phyloP scores from a whole-genome alignment of 2,888 invertebrate genomes.

The Ethmia dodecea region DNA sequence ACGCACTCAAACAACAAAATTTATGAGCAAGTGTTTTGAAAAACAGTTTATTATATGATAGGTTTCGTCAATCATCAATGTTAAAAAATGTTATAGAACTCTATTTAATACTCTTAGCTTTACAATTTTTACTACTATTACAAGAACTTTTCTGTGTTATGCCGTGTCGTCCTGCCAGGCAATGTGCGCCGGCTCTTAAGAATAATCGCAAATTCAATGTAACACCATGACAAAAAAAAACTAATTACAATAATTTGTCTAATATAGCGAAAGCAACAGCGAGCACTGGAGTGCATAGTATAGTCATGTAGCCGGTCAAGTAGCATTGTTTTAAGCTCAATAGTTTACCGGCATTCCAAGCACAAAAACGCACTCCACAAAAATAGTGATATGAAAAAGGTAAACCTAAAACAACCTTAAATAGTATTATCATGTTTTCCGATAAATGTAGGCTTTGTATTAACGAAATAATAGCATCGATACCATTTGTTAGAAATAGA shows the following conservation, averaged over 20 bases:
- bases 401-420: constrained; percentile 41
- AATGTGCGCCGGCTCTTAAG: too few species aligned
- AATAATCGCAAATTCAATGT: too few species aligned
- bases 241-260: background rate
- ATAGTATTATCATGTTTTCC: constrained; percentile 21
- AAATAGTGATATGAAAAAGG: constrained; percentile 55
- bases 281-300: background rate
- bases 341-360: constrained; percentile 40
- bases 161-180: too few species aligned
- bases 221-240: too few species aligned
- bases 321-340: constrained; percentile 34
- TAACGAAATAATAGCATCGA: constrained; percentile 48
- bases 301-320: constrained; percentile 23
- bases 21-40: too few species aligned
- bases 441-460: constrained; percentile 53
- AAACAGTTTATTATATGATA: too few species aligned
- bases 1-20: too few species aligned
- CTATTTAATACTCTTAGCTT: too few species aligned
- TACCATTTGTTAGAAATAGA: constrained; percentile 48
- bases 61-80: too few species aligned
- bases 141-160: too few species aligned
- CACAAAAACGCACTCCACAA: constrained; percentile 47
- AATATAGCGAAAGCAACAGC: background rate
- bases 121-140: too few species aligned
- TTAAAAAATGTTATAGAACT: too few species aligned